Base-by-base conservation (phyloP, 2,797 vertebrate genomes). In the Vultur gryphus region DNA sequence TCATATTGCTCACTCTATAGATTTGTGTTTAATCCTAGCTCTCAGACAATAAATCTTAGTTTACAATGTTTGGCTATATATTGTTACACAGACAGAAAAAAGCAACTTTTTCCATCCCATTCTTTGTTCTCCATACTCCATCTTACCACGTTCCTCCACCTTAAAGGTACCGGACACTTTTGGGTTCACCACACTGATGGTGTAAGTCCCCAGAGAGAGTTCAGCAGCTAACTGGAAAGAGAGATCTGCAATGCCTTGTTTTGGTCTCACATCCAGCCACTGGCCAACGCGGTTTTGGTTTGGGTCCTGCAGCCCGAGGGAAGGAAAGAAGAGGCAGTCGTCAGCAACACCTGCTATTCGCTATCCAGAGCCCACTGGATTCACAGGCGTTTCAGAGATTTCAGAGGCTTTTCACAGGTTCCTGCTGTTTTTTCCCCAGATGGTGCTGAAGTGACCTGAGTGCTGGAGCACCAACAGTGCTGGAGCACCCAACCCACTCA, bases 241-340 rank as follows among this genome's bases (percentile, higher is more conserved):
- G 5, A 98, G 88, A 5, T 97, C 97, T 78, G 89, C 97, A 35
- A 97, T 97, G 91, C 97, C 97, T n/a, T 97, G 96, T 51, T 88
- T 84, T 7, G 97, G 91, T 49, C 69, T 93, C 93, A 98, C 96
- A 25, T 98, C 95, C 89, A 97, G 89, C 97, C 97, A 98, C 65
- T 96, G 97, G 35, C 90, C 95, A 86, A 97, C 89, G 51, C 95
- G 77, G 69, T 95, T 98, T 85, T 78, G 93, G 11, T 97, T 93
- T 4, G 98, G 97, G 61, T 98, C 97, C 98, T 98, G 90, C 2
- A 7, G 55, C 57, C 62, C 48, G 1, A 66, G 41, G 49, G 65
- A 72, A 75, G 59, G 59, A 89, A 80, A 83, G 37, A 41, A 69
- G 21, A 70, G 16, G 18, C 35, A 55, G 13, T 15, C 3, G 1